Conservation (phyloP, 2,797 vertebrate genomes). For the Microcaecilia unicolor region DNA sequence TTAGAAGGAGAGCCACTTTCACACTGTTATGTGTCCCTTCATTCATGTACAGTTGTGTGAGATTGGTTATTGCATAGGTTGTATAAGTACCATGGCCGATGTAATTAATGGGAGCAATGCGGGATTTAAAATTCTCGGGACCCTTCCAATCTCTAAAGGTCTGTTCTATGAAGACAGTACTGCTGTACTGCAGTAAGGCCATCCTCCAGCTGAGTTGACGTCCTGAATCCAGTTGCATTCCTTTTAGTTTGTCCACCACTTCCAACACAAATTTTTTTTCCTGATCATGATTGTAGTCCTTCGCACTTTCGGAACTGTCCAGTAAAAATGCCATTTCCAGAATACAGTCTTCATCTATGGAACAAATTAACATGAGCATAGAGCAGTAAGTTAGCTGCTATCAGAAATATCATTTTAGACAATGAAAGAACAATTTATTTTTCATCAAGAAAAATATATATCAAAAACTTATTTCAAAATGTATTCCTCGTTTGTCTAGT, state of each 20-base stretch:
- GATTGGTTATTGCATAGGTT: slow-evolving; percentile 85
- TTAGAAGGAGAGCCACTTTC: slow-evolving; percentile 72
- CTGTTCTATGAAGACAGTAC: slow-evolving; percentile 75
- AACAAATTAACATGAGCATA: too few species aligned
- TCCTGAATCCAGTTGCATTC: slow-evolving; percentile 56
- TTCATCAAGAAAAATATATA: too few species aligned
- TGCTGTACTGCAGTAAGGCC: slow-evolving; percentile 85
- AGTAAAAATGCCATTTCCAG: slow-evolving; percentile 81
- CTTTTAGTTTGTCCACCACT: slow-evolving; percentile 65
- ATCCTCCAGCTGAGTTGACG: slow-evolving; percentile 65
- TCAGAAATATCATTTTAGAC: too few species aligned
- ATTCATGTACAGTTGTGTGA: slow-evolving; percentile 75
- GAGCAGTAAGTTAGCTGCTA: too few species aligned
- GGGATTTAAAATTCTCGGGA: slow-evolving; percentile 66
- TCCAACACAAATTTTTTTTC: slow-evolving; percentile 75
- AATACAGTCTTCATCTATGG: slow-evolving; percentile 73
- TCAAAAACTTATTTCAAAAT: too few species aligned
- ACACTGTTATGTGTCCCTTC: slow-evolving; percentile 61
- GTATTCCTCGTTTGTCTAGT: too few species aligned
- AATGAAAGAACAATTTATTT: too few species aligned
- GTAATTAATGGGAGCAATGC: slow-evolving; percentile 61
- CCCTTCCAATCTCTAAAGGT: slow-evolving; percentile 77
- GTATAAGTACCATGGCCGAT: slow-evolving; percentile 86
- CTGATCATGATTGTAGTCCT: slow-evolving; percentile 70
- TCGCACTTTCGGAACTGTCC: slow-evolving; percentile 86